Conservation (phyloP, 2,113 vertebrate species). For the Anhinga rufa region DNA sequence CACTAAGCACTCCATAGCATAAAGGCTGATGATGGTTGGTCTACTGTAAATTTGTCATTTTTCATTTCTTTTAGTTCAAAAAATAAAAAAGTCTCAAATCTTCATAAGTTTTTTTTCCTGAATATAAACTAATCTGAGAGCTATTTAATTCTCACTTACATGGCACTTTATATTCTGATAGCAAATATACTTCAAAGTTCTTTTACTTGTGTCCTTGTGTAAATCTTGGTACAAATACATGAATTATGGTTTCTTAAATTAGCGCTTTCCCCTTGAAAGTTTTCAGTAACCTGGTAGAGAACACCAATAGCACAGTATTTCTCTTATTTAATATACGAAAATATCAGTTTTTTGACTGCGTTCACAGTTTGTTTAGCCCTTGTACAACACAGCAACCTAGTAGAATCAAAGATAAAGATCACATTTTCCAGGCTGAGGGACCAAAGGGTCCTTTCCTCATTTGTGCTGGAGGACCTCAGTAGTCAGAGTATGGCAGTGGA, state of each 20-base stretch:
- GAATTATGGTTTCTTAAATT: not conserved
- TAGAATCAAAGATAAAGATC: not conserved
- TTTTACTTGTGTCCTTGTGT: not conserved
- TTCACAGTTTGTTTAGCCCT: not conserved
- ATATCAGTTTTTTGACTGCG: not conserved
- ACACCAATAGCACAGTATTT: not conserved
- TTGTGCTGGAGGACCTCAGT: not conserved
- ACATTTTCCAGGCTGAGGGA: not conserved
- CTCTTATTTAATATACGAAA: not conserved
- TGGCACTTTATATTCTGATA: not conserved
- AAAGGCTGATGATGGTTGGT: not conserved
- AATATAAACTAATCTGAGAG: not conserved
- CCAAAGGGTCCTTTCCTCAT: not conserved
- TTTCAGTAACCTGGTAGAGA: not conserved
- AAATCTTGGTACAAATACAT: not conserved
- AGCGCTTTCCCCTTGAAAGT: not conserved
- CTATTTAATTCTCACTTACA: not conserved
- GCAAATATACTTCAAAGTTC: not conserved
- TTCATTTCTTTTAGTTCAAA: not conserved
- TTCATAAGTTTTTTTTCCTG: rapidly evolving
- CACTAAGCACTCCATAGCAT: rapidly evolving
- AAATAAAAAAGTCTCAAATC: not conserved
- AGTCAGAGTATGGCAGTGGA: not conserved
- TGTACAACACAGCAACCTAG: not conserved
- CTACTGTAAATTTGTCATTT: not conserved